These are phyloP conservation scores for Lacerta bilineata DNA, from an alignment of 2,797 vertebrate genomes.

Conservation along the genomic window DNA sequence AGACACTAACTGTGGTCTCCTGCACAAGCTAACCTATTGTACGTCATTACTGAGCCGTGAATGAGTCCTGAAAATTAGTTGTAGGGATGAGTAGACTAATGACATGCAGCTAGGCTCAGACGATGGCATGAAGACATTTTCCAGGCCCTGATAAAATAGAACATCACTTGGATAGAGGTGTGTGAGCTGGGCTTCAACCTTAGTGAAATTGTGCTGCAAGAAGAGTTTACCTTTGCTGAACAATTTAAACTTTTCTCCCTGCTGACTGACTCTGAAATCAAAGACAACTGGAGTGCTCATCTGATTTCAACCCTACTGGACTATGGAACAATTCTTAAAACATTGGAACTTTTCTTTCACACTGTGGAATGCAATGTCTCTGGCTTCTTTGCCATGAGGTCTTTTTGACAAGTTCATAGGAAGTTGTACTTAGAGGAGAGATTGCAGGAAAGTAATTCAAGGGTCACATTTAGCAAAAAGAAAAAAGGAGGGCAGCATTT, in stretches of 20 bases:
- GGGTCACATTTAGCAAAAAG: not conserved
- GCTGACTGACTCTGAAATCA: not conserved
- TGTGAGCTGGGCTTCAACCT: not conserved
- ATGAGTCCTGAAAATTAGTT: not conserved
- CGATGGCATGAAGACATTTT: not conserved
- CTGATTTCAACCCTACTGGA: not conserved
- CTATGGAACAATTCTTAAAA: not conserved
- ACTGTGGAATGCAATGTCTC: slow-evolving; percentile 1
- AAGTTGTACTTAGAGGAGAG: not conserved
- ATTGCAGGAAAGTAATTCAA: not conserved
- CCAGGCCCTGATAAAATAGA: not conserved
- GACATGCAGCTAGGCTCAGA: not conserved
- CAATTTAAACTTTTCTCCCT: not conserved
- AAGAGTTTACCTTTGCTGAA: not conserved
- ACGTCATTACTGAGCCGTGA: not conserved
- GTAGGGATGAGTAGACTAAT: not conserved
- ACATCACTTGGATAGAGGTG: not conserved
- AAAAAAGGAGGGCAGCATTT: not conserved
- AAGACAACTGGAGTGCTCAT: not conserved
- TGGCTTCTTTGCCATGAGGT: not conserved
- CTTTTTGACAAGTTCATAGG: not conserved
- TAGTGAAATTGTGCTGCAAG: not conserved
- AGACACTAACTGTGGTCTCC: not conserved
- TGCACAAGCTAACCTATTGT: not conserved
- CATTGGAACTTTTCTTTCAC: fast-evolving